Evolutionary conservation across 1,140 invertebrate species (phyloP).

Genomic region (Lethrus apterus): DNA sequence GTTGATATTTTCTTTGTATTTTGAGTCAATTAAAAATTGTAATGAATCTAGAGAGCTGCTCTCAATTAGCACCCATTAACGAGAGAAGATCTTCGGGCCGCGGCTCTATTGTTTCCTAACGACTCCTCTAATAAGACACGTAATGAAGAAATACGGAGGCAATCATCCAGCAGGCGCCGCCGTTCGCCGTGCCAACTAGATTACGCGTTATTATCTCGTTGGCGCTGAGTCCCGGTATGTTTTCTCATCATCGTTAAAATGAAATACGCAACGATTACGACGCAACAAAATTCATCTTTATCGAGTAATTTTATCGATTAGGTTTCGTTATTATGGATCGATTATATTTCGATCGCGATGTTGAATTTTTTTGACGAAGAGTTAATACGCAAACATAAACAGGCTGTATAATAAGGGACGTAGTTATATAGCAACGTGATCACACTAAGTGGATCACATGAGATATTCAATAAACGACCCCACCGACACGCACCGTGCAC

Average conservation of each 20-base stretch:
- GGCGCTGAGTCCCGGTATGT: background rate
- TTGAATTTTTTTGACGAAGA: too few relatives aligned
- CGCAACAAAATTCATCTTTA: too few relatives aligned
- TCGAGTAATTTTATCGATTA: too few relatives aligned
- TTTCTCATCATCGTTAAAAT: background rate
- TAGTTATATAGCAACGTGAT: conserved; percentile 11
- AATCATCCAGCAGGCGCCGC: conserved; percentile 9
- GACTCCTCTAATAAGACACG: conserved; percentile 11
- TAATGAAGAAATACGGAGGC: conserved; percentile 14
- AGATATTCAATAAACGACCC: conserved; percentile 15
- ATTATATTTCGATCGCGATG: too few relatives aligned
- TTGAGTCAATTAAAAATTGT: conserved; percentile 7
- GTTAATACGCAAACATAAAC: too few relatives aligned
- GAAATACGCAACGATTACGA: too few relatives aligned
- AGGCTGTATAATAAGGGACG: too few relatives aligned
- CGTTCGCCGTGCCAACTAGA: conserved; percentile 11
- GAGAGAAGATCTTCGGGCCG: conserved; percentile 4
- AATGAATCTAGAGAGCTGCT: conserved; percentile 13
- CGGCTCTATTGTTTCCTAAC: conserved; percentile 12
- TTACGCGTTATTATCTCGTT: conserved; percentile 13
- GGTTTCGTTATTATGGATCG: too few relatives aligned
- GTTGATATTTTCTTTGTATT: background rate
- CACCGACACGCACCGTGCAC: background rate
- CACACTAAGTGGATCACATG: conserved; percentile 15
- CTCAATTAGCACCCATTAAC: conserved; percentile 12